Conservation (phyloP, 2,113 vertebrate species). For the Neomonachus schauinslandi region DNA sequence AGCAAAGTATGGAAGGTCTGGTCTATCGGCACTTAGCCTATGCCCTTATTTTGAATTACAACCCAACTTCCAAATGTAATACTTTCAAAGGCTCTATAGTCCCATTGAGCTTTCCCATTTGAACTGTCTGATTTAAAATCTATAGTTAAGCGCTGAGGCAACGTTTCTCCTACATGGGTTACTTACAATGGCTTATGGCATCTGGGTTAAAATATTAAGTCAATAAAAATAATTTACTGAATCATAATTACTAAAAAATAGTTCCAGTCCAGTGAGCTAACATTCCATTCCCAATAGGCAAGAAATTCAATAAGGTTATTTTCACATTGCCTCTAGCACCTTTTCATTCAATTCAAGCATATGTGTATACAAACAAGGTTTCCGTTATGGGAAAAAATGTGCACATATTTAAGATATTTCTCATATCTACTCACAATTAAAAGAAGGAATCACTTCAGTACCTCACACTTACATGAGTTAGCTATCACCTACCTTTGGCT, state of each 20-base stretch:
- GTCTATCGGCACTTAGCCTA: not conserved
- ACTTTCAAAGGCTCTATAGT: conserved; percentile 25
- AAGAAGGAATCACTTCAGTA: not conserved
- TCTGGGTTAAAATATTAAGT: conserved; percentile 60
- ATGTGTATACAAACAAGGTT: conserved; percentile 35
- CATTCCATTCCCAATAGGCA: not conserved
- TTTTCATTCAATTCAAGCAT: not conserved
- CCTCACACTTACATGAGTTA: not conserved
- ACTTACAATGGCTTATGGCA: not conserved
- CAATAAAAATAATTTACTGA: conserved; percentile 70
- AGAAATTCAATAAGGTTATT: conserved; percentile 48
- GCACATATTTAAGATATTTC: conserved; percentile 41
- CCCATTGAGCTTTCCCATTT: conserved; percentile 31
- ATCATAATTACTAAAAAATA: conserved; percentile 53
- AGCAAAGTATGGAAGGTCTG: not conserved
- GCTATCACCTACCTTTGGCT: not conserved
- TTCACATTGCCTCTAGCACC: conserved; percentile 34
- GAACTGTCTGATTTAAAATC: conserved; percentile 56
- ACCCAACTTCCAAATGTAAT: not conserved
- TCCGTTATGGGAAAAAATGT: not conserved
- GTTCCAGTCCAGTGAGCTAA: conserved; percentile 47
- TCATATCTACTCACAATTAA: conserved; percentile 35
- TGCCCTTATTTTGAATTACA: conserved; percentile 47
- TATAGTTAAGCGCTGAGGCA: not conserved
- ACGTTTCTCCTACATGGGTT: conserved; percentile 14